Evolutionary conservation across 2,888 invertebrate genomes (phyloP).

Genomic region (Trimorus sp.): DNA sequence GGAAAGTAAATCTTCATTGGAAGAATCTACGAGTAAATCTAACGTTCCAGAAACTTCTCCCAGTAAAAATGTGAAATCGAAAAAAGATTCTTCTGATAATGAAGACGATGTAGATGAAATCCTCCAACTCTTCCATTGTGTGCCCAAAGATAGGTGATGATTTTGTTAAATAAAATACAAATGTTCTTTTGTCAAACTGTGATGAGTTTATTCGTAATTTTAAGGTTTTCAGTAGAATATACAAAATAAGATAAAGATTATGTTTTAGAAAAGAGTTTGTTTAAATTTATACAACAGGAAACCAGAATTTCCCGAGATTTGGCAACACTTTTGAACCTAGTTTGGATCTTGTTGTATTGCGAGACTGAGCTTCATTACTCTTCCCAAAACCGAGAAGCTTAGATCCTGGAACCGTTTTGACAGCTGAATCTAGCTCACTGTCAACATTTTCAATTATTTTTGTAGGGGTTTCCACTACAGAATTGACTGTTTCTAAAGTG

Average conservation of each 20-base stretch:
- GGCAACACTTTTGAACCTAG: neutral
- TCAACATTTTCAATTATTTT: slow-evolving; percentile 46
- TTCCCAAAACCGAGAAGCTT: neutral
- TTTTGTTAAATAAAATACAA: too few species aligned
- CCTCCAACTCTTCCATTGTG: too few species aligned
- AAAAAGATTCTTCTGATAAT: too few species aligned
- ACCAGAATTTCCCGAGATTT: neutral
- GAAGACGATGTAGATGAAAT: too few species aligned
- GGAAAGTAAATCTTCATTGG: too few species aligned
- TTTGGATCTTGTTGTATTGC: neutral
- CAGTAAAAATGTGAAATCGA: too few species aligned
- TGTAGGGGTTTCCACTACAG: slow-evolving; percentile 31
- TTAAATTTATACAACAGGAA: slow-evolving; percentile 9
- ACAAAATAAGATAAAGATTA: neutral
- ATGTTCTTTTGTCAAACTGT: too few species aligned
- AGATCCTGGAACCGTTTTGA: slow-evolving; percentile 11
- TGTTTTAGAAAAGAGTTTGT: neutral
- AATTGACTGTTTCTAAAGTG: slow-evolving; percentile 65
- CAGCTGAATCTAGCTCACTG: neutral
- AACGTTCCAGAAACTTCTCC: too few species aligned
- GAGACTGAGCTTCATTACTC: neutral
- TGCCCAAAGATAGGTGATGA: too few species aligned
- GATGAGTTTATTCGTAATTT: too few species aligned
- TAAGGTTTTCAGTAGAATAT: too few species aligned
- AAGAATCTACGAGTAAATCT: too few species aligned